Base-by-base conservation (phyloP, 2,888 invertebrate genomes). In the Bimastos eiseni region DNA sequence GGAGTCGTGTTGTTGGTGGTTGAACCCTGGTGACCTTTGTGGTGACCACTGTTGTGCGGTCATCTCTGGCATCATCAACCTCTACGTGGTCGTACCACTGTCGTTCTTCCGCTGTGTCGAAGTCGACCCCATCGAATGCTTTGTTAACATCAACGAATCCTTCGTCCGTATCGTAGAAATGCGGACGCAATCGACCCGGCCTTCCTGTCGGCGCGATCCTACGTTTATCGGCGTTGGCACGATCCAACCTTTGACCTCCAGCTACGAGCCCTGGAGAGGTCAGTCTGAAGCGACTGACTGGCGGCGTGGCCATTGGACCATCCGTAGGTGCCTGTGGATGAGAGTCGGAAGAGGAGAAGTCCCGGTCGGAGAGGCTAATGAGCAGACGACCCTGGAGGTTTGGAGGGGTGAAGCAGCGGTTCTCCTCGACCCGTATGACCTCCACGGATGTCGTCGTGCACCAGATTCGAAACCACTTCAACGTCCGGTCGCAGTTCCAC, bases 401-500 rank as follows among this genome's bases (percentile, higher is more conserved):
- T 8, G 90, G 44, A 24, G 92, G 92, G 36, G 92, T 91, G 90
- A 91, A 91, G 86, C 92, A 92, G 44, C 41, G 88, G 84, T 92
- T 91, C 19, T 92, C 92, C 15, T 91, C 91, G 3, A 90, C 84
- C n/a, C 13, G 84, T 21, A 36, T 34, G 33, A 92, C 89, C 33
- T 90, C 37, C 33, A 92, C 92, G 11, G 89, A 55, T 0, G 92
- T 91, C 44, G 90, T 90, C 70, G 90, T 89, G 84, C 92, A 86
- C 92, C 92, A 92, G 90, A 91, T 83, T 44, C 91, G 90, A 55
- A 92, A 92, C 92, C 92, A 92, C 49, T 91, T 88, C 90, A 92
- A 86, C n/a, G 91, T 84, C 21, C 83, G 90, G 89, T 92, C 92
- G 70, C 92, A 92, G 90, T 92, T 92, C 92, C 92, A 92, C 70